A percentile compares a stretch with the other conserved stretches of the same genome.
Evolutionary conservation across 2,113 vertebrate genomes (phyloP).

Genomic region (Sialia sialis): DNA sequence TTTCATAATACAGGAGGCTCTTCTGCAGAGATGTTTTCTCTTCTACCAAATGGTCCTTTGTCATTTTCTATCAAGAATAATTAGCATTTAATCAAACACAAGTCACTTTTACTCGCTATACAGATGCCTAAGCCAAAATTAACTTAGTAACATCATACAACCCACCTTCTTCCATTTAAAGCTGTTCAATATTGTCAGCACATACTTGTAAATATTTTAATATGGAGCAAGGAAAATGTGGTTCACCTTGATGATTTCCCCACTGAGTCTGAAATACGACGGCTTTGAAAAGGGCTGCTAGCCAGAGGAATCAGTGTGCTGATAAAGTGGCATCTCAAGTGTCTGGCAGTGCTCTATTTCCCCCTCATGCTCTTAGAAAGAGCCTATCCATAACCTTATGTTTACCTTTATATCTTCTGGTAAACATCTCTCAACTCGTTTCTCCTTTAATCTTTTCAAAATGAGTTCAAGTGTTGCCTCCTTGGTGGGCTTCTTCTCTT

Average conservation of each 20-base stretch:
- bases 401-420: conserved; percentile 92
- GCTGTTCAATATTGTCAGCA: not conserved
- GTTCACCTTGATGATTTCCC: not conserved
- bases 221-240: not conserved
- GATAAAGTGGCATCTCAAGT: not conserved
- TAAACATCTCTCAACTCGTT: conserved; percentile 87
- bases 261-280: not conserved
- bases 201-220: not conserved
- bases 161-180: not conserved
- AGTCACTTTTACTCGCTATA: not conserved
- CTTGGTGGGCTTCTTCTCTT: conserved; percentile 79
- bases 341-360: not conserved
- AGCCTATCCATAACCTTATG: not conserved
- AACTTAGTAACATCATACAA: not conserved
- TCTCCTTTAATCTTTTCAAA: conserved; percentile 85
- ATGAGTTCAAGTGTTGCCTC: conserved; percentile 92
- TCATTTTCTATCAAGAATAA: conserved; percentile 86
- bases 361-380: not conserved
- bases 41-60: conserved; percentile 91
- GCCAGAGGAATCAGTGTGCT: not conserved
- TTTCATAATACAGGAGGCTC: conserved; percentile 95
- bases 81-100: not conserved
- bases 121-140: not conserved
- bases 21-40: conserved; percentile 96
- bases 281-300: not conserved